A percentile compares a stretch with the other conserved stretches of the same genome.
Conservation (phyloP, 2,888 invertebrate species). For the Acronicta alni region DNA sequence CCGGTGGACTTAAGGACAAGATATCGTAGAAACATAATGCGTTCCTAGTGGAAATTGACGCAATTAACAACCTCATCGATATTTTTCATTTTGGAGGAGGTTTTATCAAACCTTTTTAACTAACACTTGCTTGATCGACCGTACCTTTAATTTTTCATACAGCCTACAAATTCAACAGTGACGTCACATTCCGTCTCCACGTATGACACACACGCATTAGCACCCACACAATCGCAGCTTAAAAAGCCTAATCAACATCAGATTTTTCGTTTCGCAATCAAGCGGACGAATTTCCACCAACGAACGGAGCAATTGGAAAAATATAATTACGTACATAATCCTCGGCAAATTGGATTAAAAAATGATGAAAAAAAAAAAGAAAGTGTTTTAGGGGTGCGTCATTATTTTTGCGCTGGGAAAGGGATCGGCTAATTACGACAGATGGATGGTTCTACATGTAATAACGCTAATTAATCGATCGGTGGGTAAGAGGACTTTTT, state of each 20-base stretch:
- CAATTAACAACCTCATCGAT: too few species aligned
- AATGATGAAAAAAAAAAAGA: constrained; percentile 85
- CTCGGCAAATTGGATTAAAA: constrained; percentile 90
- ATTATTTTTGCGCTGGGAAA: constrained; percentile 86
- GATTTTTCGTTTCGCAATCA: constrained; percentile 85
- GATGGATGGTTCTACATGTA: constrained; percentile 87
- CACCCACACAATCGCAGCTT: constrained; percentile 68
- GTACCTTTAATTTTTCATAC: constrained; percentile 4
- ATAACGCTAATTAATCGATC: constrained; percentile 88
- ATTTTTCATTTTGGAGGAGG: too few species aligned
- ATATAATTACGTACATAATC: constrained; percentile 90
- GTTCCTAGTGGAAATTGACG: too few species aligned
- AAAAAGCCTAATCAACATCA: constrained; percentile 85
- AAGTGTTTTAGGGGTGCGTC: constrained; percentile 88
- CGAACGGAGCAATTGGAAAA: constrained; percentile 86
- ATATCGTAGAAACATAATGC: too few species aligned
- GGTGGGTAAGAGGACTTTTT: constrained; percentile 72
- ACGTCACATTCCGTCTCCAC: constrained; percentile 32
- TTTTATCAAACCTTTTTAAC: too few species aligned
- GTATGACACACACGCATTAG: constrained; percentile 30
- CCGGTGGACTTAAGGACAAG: too few species aligned
- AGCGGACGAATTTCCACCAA: constrained; percentile 80
- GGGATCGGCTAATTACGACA: constrained; percentile 87
- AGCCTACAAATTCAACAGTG: constrained; percentile 30
- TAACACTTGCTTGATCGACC: background rate